phyloP scores from a whole-genome alignment of 1,140 invertebrate species.

The Camponotus vicinus region DNA sequence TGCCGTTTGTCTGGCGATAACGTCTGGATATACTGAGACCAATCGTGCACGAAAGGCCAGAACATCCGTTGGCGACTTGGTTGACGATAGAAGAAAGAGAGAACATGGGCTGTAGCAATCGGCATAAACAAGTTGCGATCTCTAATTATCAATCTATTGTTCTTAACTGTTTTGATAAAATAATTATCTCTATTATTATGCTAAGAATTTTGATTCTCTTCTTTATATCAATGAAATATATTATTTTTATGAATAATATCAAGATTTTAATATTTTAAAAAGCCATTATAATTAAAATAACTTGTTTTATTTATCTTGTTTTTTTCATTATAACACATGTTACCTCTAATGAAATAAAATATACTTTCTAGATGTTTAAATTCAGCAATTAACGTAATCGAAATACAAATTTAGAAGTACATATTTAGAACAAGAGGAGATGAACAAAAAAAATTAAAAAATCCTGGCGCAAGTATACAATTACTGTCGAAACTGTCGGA shows the following conservation, averaged over 20 bases:
- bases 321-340: neutral
- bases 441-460: neutral
- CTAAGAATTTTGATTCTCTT: neutral
- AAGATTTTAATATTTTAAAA: neutral
- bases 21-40: slow-evolving; percentile 21
- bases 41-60: neutral
- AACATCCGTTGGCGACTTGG: slow-evolving; percentile 1
- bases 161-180: neutral
- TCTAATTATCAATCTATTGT: neutral
- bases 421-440: neutral
- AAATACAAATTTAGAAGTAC: neutral
- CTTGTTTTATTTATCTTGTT: neutral
- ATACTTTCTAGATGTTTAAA: neutral
- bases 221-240: slow-evolving; percentile 12
- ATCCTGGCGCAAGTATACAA: neutral
- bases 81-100: neutral
- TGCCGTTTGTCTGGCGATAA: neutral
- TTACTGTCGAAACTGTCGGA: slow-evolving; percentile 36
- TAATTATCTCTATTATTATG: neutral
- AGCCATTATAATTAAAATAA: neutral
- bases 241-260: neutral
- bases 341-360: neutral
- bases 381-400: neutral
- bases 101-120: neutral
- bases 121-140: neutral